A percentile compares a stretch with the other conserved stretches of the same genome.
Conservation (phyloP, 2,113 vertebrate species). For the Barbus barbus region DNA sequence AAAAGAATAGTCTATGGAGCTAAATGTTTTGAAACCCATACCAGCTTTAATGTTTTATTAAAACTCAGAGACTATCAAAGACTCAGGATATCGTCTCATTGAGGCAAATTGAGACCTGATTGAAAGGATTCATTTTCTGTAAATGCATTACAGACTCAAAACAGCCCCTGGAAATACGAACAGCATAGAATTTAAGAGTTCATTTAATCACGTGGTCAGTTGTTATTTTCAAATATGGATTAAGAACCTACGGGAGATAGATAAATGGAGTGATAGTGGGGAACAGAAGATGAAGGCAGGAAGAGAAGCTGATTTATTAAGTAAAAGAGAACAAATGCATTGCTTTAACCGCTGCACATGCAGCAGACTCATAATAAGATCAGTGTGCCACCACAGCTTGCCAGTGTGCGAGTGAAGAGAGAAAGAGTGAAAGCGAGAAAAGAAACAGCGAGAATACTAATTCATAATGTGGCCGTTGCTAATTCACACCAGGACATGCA, state of each 20-base stretch:
- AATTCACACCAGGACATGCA: constrained; percentile 18
- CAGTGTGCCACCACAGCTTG: constrained; percentile 35
- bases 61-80: too few species aligned
- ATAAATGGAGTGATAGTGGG: neutral
- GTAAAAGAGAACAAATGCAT: neutral
- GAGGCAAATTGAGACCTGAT: neutral
- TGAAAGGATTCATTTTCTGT: constrained; percentile 2
- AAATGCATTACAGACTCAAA: constrained; percentile 10
- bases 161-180: neutral
- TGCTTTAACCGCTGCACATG: constrained; percentile 12
- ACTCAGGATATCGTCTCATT: neutral
- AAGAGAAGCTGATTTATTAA: neutral
- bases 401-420: neutral
- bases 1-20: neutral
- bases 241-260: neutral
- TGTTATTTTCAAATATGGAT: constrained; percentile 2
- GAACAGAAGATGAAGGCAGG: neutral
- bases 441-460: constrained; percentile 3
- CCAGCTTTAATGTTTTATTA: neutral
- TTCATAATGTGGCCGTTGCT: constrained; percentile 11
- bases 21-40: neutral
- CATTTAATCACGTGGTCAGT: neutral
- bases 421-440: constrained; percentile 15
- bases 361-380: constrained; percentile 32
- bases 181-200: neutral